These are phyloP conservation scores for Hylia prasina DNA, from an alignment of 2,113 vertebrate species.

Conservation along the genomic window DNA sequence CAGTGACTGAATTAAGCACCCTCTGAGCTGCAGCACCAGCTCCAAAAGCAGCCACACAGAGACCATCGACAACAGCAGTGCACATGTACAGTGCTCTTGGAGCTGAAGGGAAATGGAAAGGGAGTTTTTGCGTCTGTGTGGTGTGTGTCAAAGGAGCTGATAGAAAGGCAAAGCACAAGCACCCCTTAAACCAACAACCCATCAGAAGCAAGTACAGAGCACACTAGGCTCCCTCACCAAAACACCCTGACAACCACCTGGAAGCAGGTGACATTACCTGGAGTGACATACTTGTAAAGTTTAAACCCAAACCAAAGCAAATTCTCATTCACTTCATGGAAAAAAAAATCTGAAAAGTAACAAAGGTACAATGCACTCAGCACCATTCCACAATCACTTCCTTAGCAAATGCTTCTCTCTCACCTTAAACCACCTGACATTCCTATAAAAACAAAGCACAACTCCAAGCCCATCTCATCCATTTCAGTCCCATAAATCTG, in stretches of 20 bases:
- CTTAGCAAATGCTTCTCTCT: neutral
- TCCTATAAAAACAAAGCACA: neutral
- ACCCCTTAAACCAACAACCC: neutral
- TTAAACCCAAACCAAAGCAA: neutral
- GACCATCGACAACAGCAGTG: rapidly evolving
- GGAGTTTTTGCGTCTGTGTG: rapidly evolving
- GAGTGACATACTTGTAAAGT: neutral
- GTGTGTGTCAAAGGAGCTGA: neutral
- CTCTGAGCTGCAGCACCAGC: neutral
- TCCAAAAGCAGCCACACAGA: neutral
- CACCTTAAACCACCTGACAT: neutral
- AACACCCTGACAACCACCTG: neutral
- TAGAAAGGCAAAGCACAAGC: neutral
- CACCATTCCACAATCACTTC: neutral
- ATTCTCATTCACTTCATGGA: neutral
- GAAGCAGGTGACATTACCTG: neutral
- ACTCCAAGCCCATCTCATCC: neutral
- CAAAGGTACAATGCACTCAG: neutral
- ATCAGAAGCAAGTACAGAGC: neutral
- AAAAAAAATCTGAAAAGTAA: neutral
- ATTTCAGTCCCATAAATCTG: neutral
- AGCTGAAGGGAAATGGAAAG: neutral
- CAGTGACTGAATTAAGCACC: neutral
- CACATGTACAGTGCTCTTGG: rapidly evolving
- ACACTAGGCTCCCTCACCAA: neutral